Conservation (phyloP, 1,140 invertebrate genomes). For the Ostrea edulis region DNA sequence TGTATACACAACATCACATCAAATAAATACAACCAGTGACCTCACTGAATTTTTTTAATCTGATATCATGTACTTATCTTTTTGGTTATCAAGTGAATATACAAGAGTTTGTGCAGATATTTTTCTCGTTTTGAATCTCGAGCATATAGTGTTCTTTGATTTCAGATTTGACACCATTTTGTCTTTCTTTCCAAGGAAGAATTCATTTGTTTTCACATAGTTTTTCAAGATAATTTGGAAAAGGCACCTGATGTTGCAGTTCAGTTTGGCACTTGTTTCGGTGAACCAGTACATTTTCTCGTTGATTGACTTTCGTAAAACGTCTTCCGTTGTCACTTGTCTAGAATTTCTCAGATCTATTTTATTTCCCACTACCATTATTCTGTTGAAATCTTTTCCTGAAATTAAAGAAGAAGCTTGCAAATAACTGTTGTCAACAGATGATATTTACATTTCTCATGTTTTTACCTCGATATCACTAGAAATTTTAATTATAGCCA, state of each 20-base stretch:
- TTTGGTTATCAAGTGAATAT: neutral
- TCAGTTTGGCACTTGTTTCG: constrained; percentile 52
- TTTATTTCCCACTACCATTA: constrained; percentile 60
- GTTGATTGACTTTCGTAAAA: constrained; percentile 1
- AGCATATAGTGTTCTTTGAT: neutral
- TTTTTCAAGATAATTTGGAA: constrained; percentile 44
- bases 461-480: no score
- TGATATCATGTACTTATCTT: no score
- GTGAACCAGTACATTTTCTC: constrained; percentile 40
- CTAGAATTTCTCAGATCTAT: constrained; percentile 40
- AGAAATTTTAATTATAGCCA: no score
- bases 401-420: neutral
- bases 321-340: constrained; percentile 43
- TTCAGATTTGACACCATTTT: neutral
- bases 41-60: no score
- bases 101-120: neutral
- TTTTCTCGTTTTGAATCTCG: neutral
- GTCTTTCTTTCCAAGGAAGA: neutral
- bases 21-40: no score
- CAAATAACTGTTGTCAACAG: neutral
- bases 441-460: no score
- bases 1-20: no score
- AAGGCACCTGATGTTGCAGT: constrained; percentile 45
- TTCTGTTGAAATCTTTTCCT: constrained; percentile 41
- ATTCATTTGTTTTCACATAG: neutral